Conservation (phyloP, 2,888 invertebrate genomes). For the Aspidiotus destructor region DNA sequence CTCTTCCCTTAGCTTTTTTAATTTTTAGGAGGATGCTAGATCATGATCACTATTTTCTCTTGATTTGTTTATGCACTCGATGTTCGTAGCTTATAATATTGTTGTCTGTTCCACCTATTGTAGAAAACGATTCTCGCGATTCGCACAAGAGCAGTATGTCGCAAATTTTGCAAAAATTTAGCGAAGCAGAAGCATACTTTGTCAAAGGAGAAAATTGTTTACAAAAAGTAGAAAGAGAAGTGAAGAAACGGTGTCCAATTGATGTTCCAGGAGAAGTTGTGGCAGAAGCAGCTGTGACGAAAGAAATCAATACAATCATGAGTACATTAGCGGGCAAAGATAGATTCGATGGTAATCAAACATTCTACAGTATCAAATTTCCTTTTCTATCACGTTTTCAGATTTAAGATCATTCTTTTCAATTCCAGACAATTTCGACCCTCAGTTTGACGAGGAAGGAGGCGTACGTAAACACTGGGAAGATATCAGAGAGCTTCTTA, state of each 20-base stretch:
- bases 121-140: conserved; percentile 9
- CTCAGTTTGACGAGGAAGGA: neutral
- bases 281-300: neutral
- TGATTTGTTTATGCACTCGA: no score
- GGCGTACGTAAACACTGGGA: neutral
- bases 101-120: neutral
- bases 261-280: neutral
- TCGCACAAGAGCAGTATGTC: conserved; percentile 9
- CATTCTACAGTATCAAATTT: neutral
- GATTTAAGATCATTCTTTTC: neutral
- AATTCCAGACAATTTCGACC: neutral
- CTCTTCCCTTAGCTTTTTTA: no score
- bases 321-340: conserved; percentile 15
- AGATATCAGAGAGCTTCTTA: conserved; percentile 10
- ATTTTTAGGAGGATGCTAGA: no score
- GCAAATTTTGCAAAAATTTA: conserved; percentile 14
- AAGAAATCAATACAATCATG: conserved; percentile 14
- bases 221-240: neutral
- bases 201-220: neutral
- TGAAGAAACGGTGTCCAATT: neutral
- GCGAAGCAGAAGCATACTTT: conserved; percentile 14
- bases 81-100: no score
- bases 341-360: neutral
- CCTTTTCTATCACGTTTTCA: neutral
- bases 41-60: no score